Base-by-base conservation (phyloP, 2,888 invertebrate genomes). In the Drosophila nigritarsus region DNA sequence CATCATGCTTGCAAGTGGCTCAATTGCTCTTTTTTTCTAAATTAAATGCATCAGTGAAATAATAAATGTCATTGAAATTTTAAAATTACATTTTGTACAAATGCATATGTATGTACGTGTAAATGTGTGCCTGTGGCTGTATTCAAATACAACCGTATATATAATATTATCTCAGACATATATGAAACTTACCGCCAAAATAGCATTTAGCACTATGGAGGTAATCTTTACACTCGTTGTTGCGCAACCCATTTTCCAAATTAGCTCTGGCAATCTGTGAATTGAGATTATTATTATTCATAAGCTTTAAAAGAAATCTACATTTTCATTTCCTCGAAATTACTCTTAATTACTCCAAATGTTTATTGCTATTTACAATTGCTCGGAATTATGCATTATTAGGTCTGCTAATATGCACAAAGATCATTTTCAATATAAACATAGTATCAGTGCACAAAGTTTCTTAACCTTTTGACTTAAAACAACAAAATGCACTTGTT, bases 131-230 rank as follows among this genome's bases (percentile, higher is more conserved):
- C n/a, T 55, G 36, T 34, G 56, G 49, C 45, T 24, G 20, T 24
- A 45, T 45, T 45, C 20, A 45, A 8, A 45, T 15, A 4, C 4
- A 24, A 15, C 15, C 24, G 24, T 24, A 24, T 61, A 40, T 36
- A 45, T 64, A 59, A 78, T 61, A 13, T 7, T 45, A 45, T 32
- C 27, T 9, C 18, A 6, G 36, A 29, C 65, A 49, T 32, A 48
- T 71, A 55, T 30, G 24, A 55, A 45, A 89, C 91, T 91, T 86
- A 91, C 91, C 91, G 92, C 91, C 83, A 92, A 78, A 84, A 92
- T 80, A 63, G 82, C 83, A 78, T 92, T 91, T 70, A 90, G 73
- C 62, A 75, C 78, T 58, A 91, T 84, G n/a, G 85, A 87, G 72
- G 87, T 74, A 69, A 92, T 80, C 80, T 92, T 91, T 24, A 91